Evolutionary conservation across 2,797 vertebrate genomes (phyloP).

Genomic region (Graptemys geographica): DNA sequence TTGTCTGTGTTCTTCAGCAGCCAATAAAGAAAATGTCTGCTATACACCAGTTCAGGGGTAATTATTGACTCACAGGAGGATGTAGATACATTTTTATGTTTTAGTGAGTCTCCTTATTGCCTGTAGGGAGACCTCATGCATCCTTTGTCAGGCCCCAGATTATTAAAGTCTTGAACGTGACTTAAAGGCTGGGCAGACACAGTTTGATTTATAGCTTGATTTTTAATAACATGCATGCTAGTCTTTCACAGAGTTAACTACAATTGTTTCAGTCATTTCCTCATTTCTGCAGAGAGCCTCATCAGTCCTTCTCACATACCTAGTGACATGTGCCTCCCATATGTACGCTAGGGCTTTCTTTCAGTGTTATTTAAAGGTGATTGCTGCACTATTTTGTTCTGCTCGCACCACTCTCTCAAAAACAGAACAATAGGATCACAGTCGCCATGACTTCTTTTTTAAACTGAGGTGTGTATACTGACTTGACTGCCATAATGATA

Average conservation of each 20-base stretch:
- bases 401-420: neutral
- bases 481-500: neutral
- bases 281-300: slow-evolving; percentile 7
- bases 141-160: neutral
- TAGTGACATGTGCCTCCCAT: slow-evolving; percentile 49
- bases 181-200: neutral
- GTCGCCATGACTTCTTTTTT: slow-evolving; percentile 5
- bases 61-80: neutral
- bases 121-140: neutral
- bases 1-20: neutral
- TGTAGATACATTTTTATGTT: neutral
- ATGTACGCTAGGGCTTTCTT: slow-evolving; percentile 21
- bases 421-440: neutral
- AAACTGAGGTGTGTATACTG: neutral
- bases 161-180: neutral
- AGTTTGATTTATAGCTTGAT: neutral
- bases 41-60: neutral
- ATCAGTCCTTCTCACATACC: neutral
- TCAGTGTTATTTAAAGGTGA: neutral
- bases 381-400: slow-evolving; percentile 18
- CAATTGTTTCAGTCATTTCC: neutral
- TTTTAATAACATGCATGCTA: neutral
- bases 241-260: neutral
- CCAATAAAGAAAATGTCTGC: neutral
- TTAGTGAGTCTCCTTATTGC: neutral